These are phyloP conservation scores for Peucedramus taeniatus DNA, from an alignment of 2,113 vertebrate species.

Conservation along the genomic window DNA sequence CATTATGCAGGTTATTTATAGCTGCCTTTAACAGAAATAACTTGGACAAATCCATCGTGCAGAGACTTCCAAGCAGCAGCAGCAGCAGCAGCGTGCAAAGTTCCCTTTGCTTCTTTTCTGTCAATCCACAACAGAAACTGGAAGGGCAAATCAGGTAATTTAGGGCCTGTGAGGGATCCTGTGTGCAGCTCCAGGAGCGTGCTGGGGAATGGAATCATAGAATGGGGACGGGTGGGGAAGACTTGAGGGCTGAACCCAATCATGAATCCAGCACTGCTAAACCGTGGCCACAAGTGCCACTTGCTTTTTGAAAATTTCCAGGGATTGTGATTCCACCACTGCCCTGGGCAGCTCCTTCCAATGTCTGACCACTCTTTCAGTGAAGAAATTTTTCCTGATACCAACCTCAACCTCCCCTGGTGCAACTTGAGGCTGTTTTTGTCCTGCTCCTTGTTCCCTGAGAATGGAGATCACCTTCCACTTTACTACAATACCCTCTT, in stretches of 20 bases:
- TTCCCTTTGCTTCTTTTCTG: not conserved
- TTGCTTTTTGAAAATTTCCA: not conserved
- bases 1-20: constrained; percentile 24
- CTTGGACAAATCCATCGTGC: not conserved
- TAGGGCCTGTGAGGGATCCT: not conserved
- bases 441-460: not conserved
- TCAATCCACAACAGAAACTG: not conserved
- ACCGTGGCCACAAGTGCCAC: rapidly evolving
- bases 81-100: not conserved
- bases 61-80: not conserved
- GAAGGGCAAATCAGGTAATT: not conserved
- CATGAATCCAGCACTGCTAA: not conserved
- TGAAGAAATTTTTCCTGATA: too few relatives aligned
- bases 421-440: not conserved
- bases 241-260: rapidly evolving
- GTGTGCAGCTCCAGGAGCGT: not conserved
- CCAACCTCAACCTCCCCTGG: not conserved
- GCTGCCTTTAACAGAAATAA: constrained; percentile 41
- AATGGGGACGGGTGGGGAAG: not conserved
- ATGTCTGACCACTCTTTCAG: not conserved
- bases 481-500: not conserved
- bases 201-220: not conserved
- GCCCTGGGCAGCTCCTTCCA: not conserved
- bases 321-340: too few relatives aligned
- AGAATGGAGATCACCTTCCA: not conserved